phyloP scores from a whole-genome alignment of 2,113 vertebrate species.

The Corythornis cristatus region DNA sequence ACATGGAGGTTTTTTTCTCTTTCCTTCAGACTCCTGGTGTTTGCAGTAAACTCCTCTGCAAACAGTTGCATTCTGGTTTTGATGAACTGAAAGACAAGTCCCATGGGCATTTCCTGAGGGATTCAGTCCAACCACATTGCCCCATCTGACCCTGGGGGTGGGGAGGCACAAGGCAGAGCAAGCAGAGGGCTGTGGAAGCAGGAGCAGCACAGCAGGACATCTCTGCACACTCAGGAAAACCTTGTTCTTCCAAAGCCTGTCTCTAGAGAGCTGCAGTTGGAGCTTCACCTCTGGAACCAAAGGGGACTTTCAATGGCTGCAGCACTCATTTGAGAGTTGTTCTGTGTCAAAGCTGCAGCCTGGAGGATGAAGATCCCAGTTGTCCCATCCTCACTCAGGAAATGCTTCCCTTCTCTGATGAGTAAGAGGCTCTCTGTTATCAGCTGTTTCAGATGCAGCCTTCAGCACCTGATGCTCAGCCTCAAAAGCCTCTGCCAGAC shows the following conservation, averaged over 20 bases:
- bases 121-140: not conserved
- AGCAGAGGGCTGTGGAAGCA: not conserved
- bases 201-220: not conserved
- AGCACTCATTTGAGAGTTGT: not conserved
- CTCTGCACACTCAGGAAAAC: not conserved
- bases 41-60: not conserved
- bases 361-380: not conserved
- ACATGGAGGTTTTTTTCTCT: not conserved
- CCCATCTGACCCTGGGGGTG: not conserved
- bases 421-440: not conserved
- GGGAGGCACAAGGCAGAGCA: not conserved
- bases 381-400: not conserved
- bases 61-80: slow-evolving; percentile 30
- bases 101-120: not conserved
- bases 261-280: not conserved
- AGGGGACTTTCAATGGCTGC: not conserved
- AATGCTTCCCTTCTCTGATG: not conserved
- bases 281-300: not conserved
- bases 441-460: not conserved
- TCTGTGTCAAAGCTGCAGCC: not conserved
- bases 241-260: not conserved
- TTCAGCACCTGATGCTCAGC: not conserved
- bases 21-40: not conserved
- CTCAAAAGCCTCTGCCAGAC: not conserved
- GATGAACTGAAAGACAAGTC: not conserved